Base-by-base conservation (phyloP, 2,888 invertebrate genomes). In the Nemurella pictetii region DNA sequence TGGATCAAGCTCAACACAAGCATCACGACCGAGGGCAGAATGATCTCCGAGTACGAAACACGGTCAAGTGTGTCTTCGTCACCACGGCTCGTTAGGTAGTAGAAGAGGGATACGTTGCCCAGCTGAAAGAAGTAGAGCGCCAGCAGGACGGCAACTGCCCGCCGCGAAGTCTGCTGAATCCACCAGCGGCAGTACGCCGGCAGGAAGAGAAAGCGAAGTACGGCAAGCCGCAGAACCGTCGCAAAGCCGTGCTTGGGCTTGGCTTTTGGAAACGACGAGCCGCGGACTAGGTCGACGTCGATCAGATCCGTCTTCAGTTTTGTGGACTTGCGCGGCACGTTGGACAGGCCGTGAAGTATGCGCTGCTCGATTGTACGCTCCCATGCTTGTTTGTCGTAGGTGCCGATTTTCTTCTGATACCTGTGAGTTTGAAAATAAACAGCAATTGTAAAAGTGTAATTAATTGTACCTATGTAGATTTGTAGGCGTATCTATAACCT, bases 311-410 rank as follows among this genome's bases (percentile, higher is more conserved):
- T 96, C 90, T 97, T 97, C 15, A 96, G 92, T 89, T 95, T 95
- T 27, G 95, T 94, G 86, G 94, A 94, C 90, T 95, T 95, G 90
- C 95, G 94, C 75, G 95, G 94, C 85, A 96, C 93, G 90, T 97
- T 95, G 86, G 95, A 94, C 84, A 97, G 94, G 87, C 96, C 97
- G 91, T 95, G 94, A 84, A 97, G 92, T 88, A 98, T 96, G 88
- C 96, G 94, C 90, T 97, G 96, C 89, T 99, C 98, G 87, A 98
- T 95, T 88, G 96, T 97, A 88, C 96, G 96, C 90, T 99, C 99
- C 98, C 98, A 99, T 94, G 96, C 95, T 89, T 98, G 97, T 90
- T 98, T 98, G 92, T 99, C 98, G 91, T 98, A 98, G 30, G 96
- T 96, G 89, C 98, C 98, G 91, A 99, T 98, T 93, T 98, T 97